Evolutionary conservation across 1,140 invertebrate genomes (phyloP).

Genomic region (Ephestia elutella): DNA sequence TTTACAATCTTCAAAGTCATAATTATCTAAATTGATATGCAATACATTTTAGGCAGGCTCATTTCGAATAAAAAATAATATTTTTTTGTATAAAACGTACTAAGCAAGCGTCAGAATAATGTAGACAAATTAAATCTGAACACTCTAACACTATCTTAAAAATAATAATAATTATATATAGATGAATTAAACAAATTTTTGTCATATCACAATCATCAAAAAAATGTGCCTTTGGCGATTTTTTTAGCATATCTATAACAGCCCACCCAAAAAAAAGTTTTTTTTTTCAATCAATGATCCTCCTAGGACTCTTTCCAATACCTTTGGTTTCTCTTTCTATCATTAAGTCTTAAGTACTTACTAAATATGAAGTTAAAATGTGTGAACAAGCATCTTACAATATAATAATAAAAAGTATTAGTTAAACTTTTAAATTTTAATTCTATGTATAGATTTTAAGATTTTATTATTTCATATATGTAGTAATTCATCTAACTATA

Average conservation of each 20-base stretch:
- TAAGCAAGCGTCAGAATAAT: constrained; percentile 11
- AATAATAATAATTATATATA: constrained; percentile 15
- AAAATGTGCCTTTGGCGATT: constrained; percentile 56
- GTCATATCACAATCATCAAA: constrained; percentile 54
- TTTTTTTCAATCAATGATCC: constrained; percentile 32
- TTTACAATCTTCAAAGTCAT: constrained; percentile 31
- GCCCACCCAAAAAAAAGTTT: constrained; percentile 39
- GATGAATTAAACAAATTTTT: constrained; percentile 37
- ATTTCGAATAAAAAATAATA: constrained; percentile 30
- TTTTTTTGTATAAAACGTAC: constrained; percentile 5
- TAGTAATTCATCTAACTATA: constrained; percentile 70
- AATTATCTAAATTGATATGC: constrained; percentile 65
- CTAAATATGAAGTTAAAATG: constrained; percentile 72
- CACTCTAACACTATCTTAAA: constrained; percentile 23
- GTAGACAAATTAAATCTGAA: neutral
- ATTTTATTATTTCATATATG: constrained; percentile 63
- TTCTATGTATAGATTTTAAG: constrained; percentile 73
- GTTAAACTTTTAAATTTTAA: constrained; percentile 72
- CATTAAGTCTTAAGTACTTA: constrained; percentile 56
- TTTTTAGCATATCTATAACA: constrained; percentile 16
- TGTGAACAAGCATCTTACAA: constrained; percentile 73
- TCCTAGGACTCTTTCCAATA: constrained; percentile 46
- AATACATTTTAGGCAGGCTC: constrained; percentile 64
- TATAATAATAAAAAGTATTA: constrained; percentile 72
- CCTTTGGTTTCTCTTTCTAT: constrained; percentile 40